Base-by-base conservation (phyloP, 2,888 invertebrate species). In the Serrognathus titanus region DNA sequence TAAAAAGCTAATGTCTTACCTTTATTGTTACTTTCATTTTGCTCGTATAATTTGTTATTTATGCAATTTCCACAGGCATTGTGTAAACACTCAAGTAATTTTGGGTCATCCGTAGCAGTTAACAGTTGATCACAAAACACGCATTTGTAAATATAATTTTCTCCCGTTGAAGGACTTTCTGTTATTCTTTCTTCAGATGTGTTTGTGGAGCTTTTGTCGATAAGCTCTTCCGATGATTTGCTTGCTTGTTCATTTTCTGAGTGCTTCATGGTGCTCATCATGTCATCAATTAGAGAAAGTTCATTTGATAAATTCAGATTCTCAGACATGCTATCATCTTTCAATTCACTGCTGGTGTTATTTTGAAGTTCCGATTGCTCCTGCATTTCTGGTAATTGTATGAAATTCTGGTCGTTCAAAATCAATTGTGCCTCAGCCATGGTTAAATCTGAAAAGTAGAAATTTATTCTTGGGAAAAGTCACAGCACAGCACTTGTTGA, bases 21-120 rank as follows among this genome's bases (percentile, higher is more conserved):
- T 47, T 58, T 58, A 49, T 38, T 54, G 37, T 51, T 51, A 16
- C 50, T 75, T 65, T 79, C 80, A 66, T 75, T 78, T 58, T 77
- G 77, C 61, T 82, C 82, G 62, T 73, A 79, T 38, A 89, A 77
- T 76, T 89, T 90, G 56, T 84, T 82, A 64, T 82, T 83, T 66
- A 92, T 79, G 78, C 93, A 93, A 60, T 84, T 81, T 55, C 85
- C 82, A 75, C 94, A 95, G 58, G 90, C 86, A 51, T 92, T 89
- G 77, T 95, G 94, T 65, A 95, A 82, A 75, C 94, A 95, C 78
- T 92, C 92, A 71, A 95, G 80, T 58, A 94, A 81, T 79, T 92
- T 92, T 37, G 94, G 92, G 47, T 83, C 81, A 70, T 86, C 85
- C 40, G 76, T 79, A 38, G 79, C 74, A 40, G 79, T 79, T 49